phyloP scores from a whole-genome alignment of 2,113 vertebrate genomes.

The Dasypus novemcinctus region DNA sequence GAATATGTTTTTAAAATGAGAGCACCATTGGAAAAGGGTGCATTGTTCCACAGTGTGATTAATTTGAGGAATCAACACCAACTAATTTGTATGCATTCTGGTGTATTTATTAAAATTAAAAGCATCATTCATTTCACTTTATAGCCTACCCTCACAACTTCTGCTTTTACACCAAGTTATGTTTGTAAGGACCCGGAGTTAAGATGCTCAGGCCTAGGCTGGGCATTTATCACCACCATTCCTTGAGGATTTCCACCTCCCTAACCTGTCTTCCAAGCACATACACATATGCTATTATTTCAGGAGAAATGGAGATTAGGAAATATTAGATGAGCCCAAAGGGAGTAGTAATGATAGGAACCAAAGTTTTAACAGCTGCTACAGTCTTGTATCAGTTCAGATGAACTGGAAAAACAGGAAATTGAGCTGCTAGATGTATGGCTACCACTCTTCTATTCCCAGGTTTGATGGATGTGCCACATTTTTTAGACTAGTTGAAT shows the following conservation, averaged over 20 bases:
- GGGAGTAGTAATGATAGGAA: conserved; percentile 21
- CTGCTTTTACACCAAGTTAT: not conserved
- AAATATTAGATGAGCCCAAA: conserved; percentile 51
- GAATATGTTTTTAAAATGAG: not conserved
- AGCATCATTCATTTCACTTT: not conserved
- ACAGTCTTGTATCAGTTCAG: conserved; percentile 10
- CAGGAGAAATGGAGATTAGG: conserved; percentile 38
- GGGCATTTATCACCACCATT: not conserved
- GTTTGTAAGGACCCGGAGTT: not conserved
- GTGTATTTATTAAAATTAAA: not conserved
- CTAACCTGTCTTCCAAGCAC: not conserved
- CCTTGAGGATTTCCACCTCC: not conserved
- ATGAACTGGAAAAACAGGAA: conserved; percentile 68
- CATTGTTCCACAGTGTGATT: conserved; percentile 11
- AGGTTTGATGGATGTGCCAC: not conserved
- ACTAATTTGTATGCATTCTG: not conserved
- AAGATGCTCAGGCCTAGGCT: not conserved
- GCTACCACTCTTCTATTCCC: not conserved
- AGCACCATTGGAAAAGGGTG: not conserved
- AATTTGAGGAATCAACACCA: not conserved
- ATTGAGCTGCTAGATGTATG: conserved; percentile 15
- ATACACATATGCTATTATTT: not conserved
- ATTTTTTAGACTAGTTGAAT: not conserved
- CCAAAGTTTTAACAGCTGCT: conserved; percentile 58
- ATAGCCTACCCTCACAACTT: not conserved